Evolutionary conservation across 2,888 invertebrate genomes (phyloP).

Genomic region (Terebella lapidaria): DNA sequence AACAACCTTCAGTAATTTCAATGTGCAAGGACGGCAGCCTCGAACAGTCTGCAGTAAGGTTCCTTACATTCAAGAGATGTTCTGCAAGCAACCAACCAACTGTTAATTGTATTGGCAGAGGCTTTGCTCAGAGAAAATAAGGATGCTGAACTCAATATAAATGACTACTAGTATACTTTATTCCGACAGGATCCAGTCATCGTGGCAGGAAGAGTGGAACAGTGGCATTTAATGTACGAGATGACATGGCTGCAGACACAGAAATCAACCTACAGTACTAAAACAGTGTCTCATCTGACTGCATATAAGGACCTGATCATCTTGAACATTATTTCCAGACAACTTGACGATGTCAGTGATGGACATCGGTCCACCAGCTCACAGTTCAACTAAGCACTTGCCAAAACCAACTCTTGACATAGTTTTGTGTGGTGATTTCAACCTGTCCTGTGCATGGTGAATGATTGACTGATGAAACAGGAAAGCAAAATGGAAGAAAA

Average conservation of each 20-base stretch:
- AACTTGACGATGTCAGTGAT: background rate
- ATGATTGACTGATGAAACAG: too few relatives aligned
- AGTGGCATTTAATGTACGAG: background rate
- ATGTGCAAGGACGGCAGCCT: background rate
- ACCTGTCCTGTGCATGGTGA: background rate
- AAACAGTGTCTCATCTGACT: background rate
- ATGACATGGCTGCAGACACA: background rate
- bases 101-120: background rate
- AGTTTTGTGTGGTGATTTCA: background rate
- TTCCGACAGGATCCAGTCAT: background rate
- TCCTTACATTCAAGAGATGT: background rate
- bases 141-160: background rate
- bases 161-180: too few relatives aligned
- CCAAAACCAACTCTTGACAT: background rate
- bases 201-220: background rate
- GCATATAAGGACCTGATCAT: background rate
- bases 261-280: background rate
- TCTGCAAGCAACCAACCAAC: background rate
- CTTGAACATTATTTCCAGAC: background rate
- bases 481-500: too few relatives aligned
- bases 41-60: background rate
- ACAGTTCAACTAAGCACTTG: background rate
- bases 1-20: background rate
- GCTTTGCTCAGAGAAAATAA: background rate
- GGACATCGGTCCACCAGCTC: background rate